These are phyloP conservation scores for Drosophila obscura DNA, from an alignment of 1,140 invertebrate genomes.

Conservation along the genomic window DNA sequence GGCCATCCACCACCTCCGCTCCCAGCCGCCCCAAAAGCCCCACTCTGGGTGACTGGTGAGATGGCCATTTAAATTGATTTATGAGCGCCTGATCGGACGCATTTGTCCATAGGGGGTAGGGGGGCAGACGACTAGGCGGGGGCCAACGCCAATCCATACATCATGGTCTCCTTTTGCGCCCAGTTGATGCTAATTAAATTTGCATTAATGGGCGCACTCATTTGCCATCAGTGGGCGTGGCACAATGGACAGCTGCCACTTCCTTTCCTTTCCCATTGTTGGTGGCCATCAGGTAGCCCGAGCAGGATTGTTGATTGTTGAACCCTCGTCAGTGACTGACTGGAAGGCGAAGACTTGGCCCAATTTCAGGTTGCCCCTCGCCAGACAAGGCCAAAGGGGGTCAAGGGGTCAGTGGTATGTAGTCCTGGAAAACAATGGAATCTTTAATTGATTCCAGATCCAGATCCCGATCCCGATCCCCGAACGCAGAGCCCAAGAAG, in stretches of 20 bases:
- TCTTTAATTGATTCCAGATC: slow-evolving; percentile 60
- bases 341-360: slow-evolving; percentile 35
- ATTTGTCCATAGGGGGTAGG: slow-evolving; percentile 52
- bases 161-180: slow-evolving; percentile 36
- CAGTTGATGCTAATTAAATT: slow-evolving; percentile 69
- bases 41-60: slow-evolving; percentile 19
- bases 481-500: slow-evolving; percentile 2
- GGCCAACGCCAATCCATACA: slow-evolving; percentile 24
- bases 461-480: too few relatives aligned
- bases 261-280: neutral
- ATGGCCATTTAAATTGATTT: slow-evolving; percentile 78
- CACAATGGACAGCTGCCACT: slow-evolving; percentile 49
- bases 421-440: slow-evolving; percentile 53
- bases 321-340: slow-evolving; percentile 46
- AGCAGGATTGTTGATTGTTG: neutral
- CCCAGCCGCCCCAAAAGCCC: too few relatives aligned
- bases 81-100: slow-evolving; percentile 64
- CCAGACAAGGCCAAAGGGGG: slow-evolving; percentile 61
- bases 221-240: slow-evolving; percentile 54
- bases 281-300: slow-evolving; percentile 32
- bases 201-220: slow-evolving; percentile 68
- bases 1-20: neutral
- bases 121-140: neutral
- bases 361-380: slow-evolving; percentile 51
- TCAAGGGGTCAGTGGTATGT: slow-evolving; percentile 59